phyloP scores from a whole-genome alignment of 1,140 invertebrate species.

The Triops longicaudatus region DNA sequence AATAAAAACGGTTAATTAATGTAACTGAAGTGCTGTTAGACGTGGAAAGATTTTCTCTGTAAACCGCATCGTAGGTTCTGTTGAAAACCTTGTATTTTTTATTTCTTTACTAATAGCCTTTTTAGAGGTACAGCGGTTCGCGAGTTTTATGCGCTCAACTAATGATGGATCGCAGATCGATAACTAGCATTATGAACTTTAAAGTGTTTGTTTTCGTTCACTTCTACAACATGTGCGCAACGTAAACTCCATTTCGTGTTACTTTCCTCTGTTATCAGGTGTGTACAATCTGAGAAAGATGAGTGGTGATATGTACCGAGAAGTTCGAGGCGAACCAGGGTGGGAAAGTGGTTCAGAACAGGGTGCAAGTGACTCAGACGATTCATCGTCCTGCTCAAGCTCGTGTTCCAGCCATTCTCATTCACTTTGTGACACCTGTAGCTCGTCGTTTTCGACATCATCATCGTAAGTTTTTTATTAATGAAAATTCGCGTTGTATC shows the following conservation, averaged over 20 bases:
- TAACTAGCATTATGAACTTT: neutral
- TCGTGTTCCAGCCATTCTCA: neutral
- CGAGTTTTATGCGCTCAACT: neutral
- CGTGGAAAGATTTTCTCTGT: too few species aligned
- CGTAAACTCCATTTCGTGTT: too few species aligned
- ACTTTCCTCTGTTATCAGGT: too few species aligned
- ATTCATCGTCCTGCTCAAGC: neutral
- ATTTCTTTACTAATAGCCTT: neutral
- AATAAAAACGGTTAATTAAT: too few species aligned
- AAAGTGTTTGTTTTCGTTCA: neutral
- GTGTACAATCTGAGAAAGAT: neutral
- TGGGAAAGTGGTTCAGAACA: slow-evolving; percentile 3
- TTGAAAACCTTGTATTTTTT: too few species aligned
- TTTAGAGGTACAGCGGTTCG: neutral
- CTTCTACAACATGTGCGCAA: neutral
- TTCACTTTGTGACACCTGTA: neutral
- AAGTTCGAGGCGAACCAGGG: neutral
- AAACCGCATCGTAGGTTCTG: too few species aligned
- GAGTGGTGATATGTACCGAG: neutral
- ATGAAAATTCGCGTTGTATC: too few species aligned
- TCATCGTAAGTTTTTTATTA: neutral
- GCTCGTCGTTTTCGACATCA: neutral
- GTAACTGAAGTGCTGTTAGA: too few species aligned
- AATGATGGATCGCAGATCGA: neutral
- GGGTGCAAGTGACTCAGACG: neutral